A percentile compares a stretch with the other conserved stretches of the same genome.
Evolutionary conservation across 2,113 vertebrate species (phyloP).

Genomic region (Phrynocephalus versicolor): DNA sequence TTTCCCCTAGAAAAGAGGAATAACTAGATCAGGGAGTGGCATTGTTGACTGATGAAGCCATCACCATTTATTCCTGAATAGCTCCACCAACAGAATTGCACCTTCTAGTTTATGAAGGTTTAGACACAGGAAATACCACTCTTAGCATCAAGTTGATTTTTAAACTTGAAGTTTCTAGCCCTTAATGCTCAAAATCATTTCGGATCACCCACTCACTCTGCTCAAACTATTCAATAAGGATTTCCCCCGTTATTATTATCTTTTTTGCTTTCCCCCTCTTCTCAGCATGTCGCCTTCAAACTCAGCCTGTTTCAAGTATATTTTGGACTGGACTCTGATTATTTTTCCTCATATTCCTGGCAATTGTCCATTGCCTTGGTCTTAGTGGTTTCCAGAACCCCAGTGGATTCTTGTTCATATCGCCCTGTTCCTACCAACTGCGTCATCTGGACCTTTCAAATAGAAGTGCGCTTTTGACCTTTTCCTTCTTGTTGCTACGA

Average conservation of each 20-base stretch:
- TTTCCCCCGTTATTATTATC: background rate
- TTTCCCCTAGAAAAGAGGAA: too few species aligned
- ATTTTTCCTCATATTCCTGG: conserved; percentile 7
- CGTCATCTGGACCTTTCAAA: conserved; percentile 1
- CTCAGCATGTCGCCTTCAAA: background rate
- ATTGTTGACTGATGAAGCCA: too few species aligned
- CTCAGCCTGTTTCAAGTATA: background rate
- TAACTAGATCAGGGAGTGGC: too few species aligned
- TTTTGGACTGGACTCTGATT: conserved; percentile 15
- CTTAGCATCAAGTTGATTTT: too few species aligned
- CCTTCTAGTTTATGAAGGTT: too few species aligned
- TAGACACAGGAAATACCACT: too few species aligned
- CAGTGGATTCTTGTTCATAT: conserved; percentile 1
- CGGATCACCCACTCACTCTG: too few species aligned
- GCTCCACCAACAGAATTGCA: too few species aligned
- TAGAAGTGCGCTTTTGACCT: conserved; percentile 3
- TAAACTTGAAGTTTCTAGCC: background rate
- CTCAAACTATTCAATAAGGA: background rate
- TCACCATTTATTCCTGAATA: too few species aligned
- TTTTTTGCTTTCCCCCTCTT: background rate
- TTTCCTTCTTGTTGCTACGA: conserved; percentile 2
- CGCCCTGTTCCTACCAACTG: conserved; percentile 1
- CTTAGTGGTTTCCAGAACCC: background rate
- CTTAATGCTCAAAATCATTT: background rate
- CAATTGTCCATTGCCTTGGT: background rate